These are phyloP conservation scores for Premnoplex brunnescens DNA, from an alignment of 2,797 vertebrate genomes.

Conservation along the genomic window DNA sequence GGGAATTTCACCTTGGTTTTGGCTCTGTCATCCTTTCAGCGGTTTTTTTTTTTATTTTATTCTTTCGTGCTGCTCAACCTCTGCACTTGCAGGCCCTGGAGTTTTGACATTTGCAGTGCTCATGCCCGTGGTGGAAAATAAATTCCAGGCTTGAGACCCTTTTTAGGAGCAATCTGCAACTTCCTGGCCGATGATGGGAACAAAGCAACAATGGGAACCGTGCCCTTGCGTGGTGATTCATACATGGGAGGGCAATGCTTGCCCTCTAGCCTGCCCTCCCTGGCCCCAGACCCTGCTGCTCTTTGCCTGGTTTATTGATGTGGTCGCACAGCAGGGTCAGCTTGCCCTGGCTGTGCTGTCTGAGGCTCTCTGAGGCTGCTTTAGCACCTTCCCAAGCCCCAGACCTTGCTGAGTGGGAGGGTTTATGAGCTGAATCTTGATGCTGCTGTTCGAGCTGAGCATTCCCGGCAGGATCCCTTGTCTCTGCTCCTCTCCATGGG, in stretches of 20 bases:
- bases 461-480: background rate
- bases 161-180: background rate
- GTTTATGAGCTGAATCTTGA: background rate
- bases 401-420: background rate
- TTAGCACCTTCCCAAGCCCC: background rate
- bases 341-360: background rate
- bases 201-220: background rate
- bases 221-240: accelerated
- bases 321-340: background rate
- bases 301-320: background rate
- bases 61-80: background rate
- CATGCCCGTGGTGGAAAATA: background rate
- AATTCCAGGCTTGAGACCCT: background rate
- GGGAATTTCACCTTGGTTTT: background rate
- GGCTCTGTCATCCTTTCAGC: background rate
- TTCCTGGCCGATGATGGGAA: background rate
- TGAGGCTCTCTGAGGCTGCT: too few relatives aligned
- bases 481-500: background rate
- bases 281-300: background rate
- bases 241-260: background rate
- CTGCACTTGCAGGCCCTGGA: background rate
- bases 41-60: background rate
- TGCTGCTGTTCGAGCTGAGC: background rate
- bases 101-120: background rate
- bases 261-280: background rate